Conservation (phyloP, 2,113 vertebrate species). For the Oenanthe melanoleuca region DNA sequence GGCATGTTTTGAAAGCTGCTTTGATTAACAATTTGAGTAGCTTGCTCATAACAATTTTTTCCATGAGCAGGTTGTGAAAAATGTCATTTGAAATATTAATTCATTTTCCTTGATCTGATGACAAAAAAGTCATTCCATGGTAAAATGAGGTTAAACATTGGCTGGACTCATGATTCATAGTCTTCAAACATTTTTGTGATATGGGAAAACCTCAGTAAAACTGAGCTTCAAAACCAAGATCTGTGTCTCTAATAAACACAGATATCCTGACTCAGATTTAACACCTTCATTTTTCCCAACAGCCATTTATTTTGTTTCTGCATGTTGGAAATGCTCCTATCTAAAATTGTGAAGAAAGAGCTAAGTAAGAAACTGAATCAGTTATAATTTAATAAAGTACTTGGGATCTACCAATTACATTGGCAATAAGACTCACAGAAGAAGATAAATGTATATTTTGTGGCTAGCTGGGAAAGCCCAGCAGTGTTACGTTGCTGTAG, state of each 20-base stretch:
- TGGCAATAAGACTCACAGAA: neutral
- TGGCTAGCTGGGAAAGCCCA: neutral
- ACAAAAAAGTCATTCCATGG: neutral
- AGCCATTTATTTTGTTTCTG: neutral
- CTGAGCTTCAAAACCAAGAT: neutral
- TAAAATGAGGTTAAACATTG: neutral
- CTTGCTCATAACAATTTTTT: neutral
- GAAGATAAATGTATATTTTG: neutral
- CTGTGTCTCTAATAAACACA: neutral
- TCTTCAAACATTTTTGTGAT: neutral
- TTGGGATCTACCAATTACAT: neutral
- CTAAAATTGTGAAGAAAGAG: neutral
- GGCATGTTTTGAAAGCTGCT: neutral
- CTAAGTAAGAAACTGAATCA: neutral
- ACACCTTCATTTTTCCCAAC: neutral
- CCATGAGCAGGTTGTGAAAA: neutral
- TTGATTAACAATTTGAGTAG: neutral
- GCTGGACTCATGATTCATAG: neutral
- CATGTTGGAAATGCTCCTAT: neutral
- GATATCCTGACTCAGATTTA: neutral
- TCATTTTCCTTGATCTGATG: neutral
- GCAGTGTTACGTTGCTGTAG: neutral
- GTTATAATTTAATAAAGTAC: neutral
- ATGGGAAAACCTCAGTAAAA: neutral
- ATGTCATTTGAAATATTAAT: neutral